These are phyloP conservation scores for Drosophila imparisetae DNA, from an alignment of 2,888 invertebrate genomes.

Conservation along the genomic window DNA sequence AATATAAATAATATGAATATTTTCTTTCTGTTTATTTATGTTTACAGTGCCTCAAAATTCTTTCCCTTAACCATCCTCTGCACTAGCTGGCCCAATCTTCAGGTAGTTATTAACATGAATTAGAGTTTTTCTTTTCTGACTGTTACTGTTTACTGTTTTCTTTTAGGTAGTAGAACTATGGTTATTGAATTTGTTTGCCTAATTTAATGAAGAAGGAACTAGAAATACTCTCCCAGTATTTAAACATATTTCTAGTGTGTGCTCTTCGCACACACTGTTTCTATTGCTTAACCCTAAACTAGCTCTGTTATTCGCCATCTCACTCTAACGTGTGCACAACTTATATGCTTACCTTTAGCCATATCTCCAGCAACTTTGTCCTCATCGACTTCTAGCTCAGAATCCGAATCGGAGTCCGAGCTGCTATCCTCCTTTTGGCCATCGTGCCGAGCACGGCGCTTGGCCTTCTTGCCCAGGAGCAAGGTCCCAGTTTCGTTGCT, in stretches of 20 bases:
- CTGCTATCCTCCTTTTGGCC: conserved; percentile 56
- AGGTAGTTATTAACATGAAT: not conserved
- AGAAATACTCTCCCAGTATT: not conserved
- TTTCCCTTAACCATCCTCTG: not conserved
- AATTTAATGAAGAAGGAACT: not conserved
- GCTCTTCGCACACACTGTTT: not conserved
- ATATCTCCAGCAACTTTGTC: conserved; percentile 63
- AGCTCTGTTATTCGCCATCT: not conserved
- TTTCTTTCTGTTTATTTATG: not conserved
- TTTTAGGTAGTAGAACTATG: not conserved
- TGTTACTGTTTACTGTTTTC: not conserved
- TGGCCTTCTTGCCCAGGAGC: conserved; percentile 82
- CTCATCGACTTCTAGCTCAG: conserved; percentile 72
- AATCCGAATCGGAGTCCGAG: conserved; percentile 75
- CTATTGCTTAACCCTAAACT: not conserved
- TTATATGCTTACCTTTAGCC: conserved; percentile 60
- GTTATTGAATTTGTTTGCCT: not conserved
- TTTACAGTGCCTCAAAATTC: too few species aligned
- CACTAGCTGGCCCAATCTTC: not conserved
- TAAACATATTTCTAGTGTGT: not conserved
- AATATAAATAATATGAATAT: not conserved
- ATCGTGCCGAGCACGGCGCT: conserved; percentile 81
- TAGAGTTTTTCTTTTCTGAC: not conserved
- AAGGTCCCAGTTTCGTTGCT: conserved; percentile 16
- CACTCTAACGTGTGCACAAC: not conserved